These are phyloP conservation scores for Stenodema calcarata DNA, from an alignment of 2,888 invertebrate genomes.

Conservation along the genomic window DNA sequence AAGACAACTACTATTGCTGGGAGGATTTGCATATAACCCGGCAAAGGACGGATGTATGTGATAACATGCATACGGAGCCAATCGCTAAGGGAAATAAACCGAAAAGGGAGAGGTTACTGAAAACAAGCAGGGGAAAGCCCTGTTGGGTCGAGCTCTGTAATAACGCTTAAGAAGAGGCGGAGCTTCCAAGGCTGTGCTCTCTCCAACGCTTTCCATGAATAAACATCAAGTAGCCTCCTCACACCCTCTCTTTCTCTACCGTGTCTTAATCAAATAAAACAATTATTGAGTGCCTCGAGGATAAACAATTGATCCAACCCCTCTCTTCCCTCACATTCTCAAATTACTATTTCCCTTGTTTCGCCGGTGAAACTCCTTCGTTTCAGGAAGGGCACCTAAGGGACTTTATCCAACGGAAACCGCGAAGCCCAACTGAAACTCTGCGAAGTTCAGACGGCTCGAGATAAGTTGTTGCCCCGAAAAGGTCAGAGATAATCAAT, in stretches of 20 bases:
- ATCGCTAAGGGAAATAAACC: neutral
- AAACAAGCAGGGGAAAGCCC: neutral
- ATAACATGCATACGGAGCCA: neutral
- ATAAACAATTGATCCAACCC: constrained; percentile 29
- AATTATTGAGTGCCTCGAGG: constrained; percentile 10
- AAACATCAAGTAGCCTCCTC: constrained; percentile 12
- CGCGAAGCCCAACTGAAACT: neutral
- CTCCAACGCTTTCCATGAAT: neutral
- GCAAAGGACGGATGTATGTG: neutral
- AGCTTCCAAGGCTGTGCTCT: neutral
- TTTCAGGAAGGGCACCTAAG: neutral
- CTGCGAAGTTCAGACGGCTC: neutral
- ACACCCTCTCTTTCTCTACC: neutral
- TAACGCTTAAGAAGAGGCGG: constrained; percentile 14
- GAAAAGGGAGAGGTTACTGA: neutral
- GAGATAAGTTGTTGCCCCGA: neutral
- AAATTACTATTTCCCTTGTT: constrained; percentile 9
- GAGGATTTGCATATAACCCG: neutral
- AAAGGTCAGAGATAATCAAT: constrained; percentile 2
- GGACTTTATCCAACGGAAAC: neutral
- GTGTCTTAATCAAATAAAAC: constrained; percentile 30
- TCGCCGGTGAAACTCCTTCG: neutral
- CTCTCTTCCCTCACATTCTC: neutral
- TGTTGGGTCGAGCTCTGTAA: neutral
- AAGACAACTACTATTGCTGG: neutral